Conservation (phyloP, 2,113 vertebrate species). For the Heterotis niloticus region DNA sequence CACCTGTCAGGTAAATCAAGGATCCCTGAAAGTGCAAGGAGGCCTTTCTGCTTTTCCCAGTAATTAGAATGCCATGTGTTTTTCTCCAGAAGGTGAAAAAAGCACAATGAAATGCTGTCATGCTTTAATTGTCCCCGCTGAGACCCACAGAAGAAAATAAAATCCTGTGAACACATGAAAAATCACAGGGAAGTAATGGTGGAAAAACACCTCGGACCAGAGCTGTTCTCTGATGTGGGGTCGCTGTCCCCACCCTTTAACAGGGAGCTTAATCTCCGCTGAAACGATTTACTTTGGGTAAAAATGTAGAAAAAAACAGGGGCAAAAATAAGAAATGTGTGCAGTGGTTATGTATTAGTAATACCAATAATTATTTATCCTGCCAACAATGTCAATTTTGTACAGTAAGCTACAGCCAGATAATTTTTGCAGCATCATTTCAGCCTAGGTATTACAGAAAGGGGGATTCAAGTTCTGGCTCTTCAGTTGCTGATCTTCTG, state of each 20-base stretch:
- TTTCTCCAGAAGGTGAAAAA: conserved; percentile 60
- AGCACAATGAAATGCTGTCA: conserved; percentile 64
- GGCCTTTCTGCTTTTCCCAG: conserved; percentile 47
- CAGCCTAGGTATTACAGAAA: too few species aligned
- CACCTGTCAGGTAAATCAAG: conserved; percentile 64
- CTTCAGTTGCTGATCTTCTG: too few species aligned
- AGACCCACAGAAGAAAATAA: conserved; percentile 42
- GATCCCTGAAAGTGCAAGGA: conserved; percentile 53
- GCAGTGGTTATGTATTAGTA: too few species aligned
- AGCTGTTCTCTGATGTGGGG: conserved; percentile 15
- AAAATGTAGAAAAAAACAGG: background rate
- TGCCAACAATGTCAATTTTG: too few species aligned
- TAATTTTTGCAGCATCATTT: too few species aligned
- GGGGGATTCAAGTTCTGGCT: too few species aligned
- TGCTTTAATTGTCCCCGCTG: conserved; percentile 66
- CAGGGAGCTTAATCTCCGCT: background rate
- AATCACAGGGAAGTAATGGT: conserved; percentile 40
- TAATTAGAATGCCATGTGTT: conserved; percentile 69
- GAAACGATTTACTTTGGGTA: background rate
- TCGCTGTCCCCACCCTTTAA: background rate
- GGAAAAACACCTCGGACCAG: conserved; percentile 36
- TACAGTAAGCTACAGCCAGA: too few species aligned
- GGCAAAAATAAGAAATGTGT: too few species aligned
- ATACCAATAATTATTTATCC: too few species aligned
- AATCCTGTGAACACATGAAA: conserved; percentile 34